Evolutionary conservation across 1,140 invertebrate species (phyloP), one percentile per base, ranked within the genome.

Genomic region (Neotoxoptera formosana): DNA sequence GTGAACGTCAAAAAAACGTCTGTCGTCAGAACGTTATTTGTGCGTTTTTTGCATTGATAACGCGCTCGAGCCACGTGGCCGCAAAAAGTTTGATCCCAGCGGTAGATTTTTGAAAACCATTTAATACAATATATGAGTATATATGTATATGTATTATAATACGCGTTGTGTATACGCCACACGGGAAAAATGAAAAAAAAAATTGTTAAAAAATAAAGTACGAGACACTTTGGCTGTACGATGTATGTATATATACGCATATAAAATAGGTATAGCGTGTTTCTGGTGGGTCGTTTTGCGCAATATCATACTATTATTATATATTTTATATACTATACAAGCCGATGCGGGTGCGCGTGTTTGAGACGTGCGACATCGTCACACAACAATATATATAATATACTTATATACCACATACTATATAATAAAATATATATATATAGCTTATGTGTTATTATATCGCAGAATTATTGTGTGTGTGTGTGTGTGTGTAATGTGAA

Each of bases 231-330:
- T 76, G 30, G n/a, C 60, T n/a, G n/a, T n/a, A 30, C n/a, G n/a
- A n/a, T n/a, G n/a, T n/a, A n/a, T n/a, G n/a, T n/a, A n/a, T n/a
- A n/a, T n/a, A n/a, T 67, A 67, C 3, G 11, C 4, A n/a, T 67
- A 67, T n/a, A 67, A 67, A 67, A 67, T 41, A 41, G 41, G 41
- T 14, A n/a, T n/a, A 67, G 4, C n/a, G 4, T 67, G 11, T 67
- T 67, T 67, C 60, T n/a, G 60, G 60, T 67, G 60, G 30, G 60
- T 67, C 25, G 60, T 67, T 67, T 67, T 14, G 14, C n/a, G 30
- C 60, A n/a, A 76, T 76, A 76, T 76, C 60, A 76, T 76, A 76
- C 60, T n/a, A 30, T 30, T 76, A 76, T 76, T 67, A 76, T 76
- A n/a, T 53, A 53, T 53, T 67, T 67, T 67, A 67, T 67, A 67